Conservation (phyloP, 2,888 invertebrate species). For the Chymomyza caudatula region DNA sequence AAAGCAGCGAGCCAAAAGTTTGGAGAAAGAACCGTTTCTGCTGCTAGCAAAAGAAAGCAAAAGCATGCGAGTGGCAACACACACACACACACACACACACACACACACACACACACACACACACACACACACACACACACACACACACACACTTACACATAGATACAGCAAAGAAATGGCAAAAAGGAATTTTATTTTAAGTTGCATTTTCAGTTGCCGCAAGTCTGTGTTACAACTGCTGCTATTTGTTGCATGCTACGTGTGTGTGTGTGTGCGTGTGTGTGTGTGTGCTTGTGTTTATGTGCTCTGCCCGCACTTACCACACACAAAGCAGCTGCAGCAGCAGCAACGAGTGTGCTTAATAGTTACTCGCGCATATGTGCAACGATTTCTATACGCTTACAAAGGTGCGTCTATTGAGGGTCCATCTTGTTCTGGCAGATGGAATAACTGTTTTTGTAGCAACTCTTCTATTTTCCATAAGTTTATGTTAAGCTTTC, state of each 20-base stretch:
- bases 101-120: background rate
- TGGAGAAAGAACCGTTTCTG: background rate
- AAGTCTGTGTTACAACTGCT: background rate
- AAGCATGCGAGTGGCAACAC: background rate
- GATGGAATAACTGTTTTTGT: too few species aligned
- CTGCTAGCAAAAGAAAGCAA: background rate
- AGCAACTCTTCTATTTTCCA: too few species aligned
- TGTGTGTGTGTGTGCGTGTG: background rate
- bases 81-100: constrained; percentile 8
- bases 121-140: too few species aligned
- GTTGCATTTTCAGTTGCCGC: background rate
- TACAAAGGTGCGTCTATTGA: background rate
- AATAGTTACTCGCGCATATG: constrained; percentile 14
- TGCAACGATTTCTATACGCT: background rate
- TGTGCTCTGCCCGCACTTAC: background rate
- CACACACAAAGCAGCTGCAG: background rate
- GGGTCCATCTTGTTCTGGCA: too few species aligned
- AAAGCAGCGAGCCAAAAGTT: background rate
- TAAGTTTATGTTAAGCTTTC: too few species aligned
- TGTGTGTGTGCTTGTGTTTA: background rate
- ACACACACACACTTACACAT: background rate
- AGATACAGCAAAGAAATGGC: background rate
- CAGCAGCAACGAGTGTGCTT: constrained; percentile 1
- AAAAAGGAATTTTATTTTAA: background rate
- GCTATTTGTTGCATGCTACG: background rate